Percentiles rank a stretch among this genome's conserved stretches.
Conservation (phyloP, 2,113 vertebrate species). For the Halichoeres trimaculatus region DNA sequence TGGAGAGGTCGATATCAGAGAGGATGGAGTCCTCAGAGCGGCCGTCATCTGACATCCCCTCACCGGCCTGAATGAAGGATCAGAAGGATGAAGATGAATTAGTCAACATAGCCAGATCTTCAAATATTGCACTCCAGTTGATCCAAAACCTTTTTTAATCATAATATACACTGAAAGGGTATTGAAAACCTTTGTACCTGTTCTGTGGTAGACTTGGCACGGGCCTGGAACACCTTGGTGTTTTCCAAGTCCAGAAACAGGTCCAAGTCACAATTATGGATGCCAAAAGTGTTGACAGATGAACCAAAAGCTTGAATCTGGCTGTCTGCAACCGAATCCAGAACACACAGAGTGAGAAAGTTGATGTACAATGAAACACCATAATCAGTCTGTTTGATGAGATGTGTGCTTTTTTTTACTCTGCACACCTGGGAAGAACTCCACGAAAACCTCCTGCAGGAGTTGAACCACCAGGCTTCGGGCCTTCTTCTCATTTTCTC, state of each 20-base stretch:
- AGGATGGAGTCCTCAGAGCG: slow-evolving; percentile 87
- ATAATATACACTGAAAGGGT: neutral
- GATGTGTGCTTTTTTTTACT: neutral
- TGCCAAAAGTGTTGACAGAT: slow-evolving; percentile 89
- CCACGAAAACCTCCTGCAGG: slow-evolving; percentile 90
- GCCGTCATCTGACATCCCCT: slow-evolving; percentile 77
- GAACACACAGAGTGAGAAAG: neutral
- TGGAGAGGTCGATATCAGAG: slow-evolving; percentile 84
- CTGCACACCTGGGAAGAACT: slow-evolving; percentile 91
- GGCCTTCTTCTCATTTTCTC: slow-evolving; percentile 85
- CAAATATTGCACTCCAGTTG: too few relatives aligned
- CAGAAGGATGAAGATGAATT: neutral
- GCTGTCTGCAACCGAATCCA: slow-evolving; percentile 80
- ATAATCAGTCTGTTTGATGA: neutral
- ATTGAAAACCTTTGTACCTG: slow-evolving; percentile 61
- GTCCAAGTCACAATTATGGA: slow-evolving; percentile 92
- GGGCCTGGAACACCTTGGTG: slow-evolving; percentile 86
- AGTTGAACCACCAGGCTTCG: slow-evolving; percentile 87
- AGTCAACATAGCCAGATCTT: neutral
- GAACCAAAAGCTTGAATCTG: slow-evolving; percentile 90
- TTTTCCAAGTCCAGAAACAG: slow-evolving; percentile 91
- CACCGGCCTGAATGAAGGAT: slow-evolving; percentile 58
- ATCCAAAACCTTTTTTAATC: neutral
- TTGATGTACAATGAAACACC: neutral
- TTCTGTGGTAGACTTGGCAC: slow-evolving; percentile 52